Evolutionary conservation across 2,888 invertebrate species (phyloP).

Genomic region (Scaptomyza caliginosa): DNA sequence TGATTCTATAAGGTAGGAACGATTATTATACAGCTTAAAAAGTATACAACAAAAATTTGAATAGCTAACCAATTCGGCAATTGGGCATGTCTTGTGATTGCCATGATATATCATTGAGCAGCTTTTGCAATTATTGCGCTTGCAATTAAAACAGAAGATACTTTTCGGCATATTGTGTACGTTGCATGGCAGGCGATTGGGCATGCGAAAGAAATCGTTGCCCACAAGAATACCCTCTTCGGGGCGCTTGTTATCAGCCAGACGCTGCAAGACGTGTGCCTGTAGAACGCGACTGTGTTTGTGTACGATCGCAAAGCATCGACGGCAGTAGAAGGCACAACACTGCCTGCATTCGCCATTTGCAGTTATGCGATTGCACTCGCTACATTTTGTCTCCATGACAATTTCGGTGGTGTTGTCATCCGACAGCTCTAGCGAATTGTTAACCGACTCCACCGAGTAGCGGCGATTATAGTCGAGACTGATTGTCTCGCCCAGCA

Average conservation of each 20-base stretch:
- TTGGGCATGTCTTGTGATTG: conserved; percentile 38
- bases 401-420: conserved; percentile 5
- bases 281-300: conserved; percentile 74
- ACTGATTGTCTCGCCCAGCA: conserved; percentile 70
- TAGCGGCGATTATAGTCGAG: conserved; percentile 49
- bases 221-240: conserved; percentile 30
- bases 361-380: conserved; percentile 67
- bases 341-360: conserved; percentile 77
- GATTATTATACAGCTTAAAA: neutral
- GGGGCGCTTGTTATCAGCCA: neutral
- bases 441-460: conserved; percentile 38
- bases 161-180: conserved; percentile 50
- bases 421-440: conserved; percentile 20
- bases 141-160: conserved; percentile 58
- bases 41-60: neutral
- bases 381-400: conserved; percentile 69
- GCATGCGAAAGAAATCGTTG: conserved; percentile 38
- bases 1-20: conserved; percentile 41
- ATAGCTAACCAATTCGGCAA: conserved; percentile 35
- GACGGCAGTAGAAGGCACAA: conserved; percentile 73
- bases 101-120: conserved; percentile 63
- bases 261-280: conserved; percentile 55
- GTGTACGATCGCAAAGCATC: conserved; percentile 79
- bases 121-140: conserved; percentile 44
- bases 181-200: conserved; percentile 51